Base-by-base conservation (phyloP, 2,113 vertebrate species). In the Cariama cristata region DNA sequence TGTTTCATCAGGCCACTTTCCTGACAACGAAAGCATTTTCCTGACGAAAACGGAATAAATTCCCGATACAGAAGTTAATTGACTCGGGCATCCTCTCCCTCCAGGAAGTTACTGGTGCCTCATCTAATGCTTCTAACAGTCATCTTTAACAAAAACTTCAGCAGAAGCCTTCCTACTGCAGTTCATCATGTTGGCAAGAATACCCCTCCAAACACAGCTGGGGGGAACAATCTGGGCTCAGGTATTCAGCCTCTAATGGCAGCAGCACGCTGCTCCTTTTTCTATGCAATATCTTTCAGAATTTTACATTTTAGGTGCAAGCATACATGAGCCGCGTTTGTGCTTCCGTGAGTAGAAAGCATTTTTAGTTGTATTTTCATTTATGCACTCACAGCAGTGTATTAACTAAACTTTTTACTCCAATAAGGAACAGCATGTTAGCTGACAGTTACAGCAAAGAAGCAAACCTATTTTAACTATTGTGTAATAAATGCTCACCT, bases 361-460 rank as follows among this genome's bases (percentile, higher is more conserved):
- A 38, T 4, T 11, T 35, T 12, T 3, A 63, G 58, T 5, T 49
- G 45, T 7, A 4, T 15, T 52, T 20, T 3, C 38, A 40, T 2
- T 47, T 2, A 1, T 1, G 56, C 17, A 6, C 58, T 17, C 50
- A 1, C 73, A 74, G 74, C 55, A 63, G 7, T 1, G 27, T 0
- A 9, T 9, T 9, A 4, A 1, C 62, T 22, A 18, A 26, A 6
- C 28, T 5, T 28, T 24, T 11, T 8, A 38, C 22, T 28, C 40
- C 58, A 15, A 1, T 0, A 3, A 33, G 45, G 58, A 49, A 35
- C 1, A 40, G 55, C 12, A 2, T 2, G 21, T 1, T 1, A 6
- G 40, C 5, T 19, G 62, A 11, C 24, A 19, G 63, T n/a, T 15
- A 12, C n/a, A 40, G 40, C 47, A 27, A 15, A 22, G 11, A 26